Evolutionary conservation across 2,113 vertebrate species (phyloP).

Genomic region (Lagenorhynchus albirostris): DNA sequence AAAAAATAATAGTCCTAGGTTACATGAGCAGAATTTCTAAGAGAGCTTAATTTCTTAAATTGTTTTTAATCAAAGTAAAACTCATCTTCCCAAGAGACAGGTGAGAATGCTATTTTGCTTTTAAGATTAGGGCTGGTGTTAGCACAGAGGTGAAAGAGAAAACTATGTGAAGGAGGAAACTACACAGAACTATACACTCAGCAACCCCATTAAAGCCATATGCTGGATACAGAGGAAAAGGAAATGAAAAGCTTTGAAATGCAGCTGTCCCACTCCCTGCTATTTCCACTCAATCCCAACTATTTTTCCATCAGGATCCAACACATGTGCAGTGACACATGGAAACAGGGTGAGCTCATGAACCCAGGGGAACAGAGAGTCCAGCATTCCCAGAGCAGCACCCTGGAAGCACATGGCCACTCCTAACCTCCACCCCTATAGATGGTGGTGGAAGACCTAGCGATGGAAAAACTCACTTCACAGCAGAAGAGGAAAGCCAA

Average conservation of each 20-base stretch:
- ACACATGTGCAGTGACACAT: constrained; percentile 39
- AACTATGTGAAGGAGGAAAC: neutral
- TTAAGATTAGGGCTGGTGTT: neutral
- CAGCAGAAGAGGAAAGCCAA: constrained; percentile 10
- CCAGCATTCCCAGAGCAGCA: constrained; percentile 26
- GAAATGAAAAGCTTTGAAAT: constrained; percentile 59
- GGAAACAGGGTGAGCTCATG: constrained; percentile 71
- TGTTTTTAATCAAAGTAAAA: constrained; percentile 28
- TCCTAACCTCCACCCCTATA: neutral
- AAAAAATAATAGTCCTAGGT: neutral
- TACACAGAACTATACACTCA: neutral
- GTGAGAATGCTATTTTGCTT: neutral
- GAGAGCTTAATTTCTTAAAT: neutral
- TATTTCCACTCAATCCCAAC: constrained; percentile 65
- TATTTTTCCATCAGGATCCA: constrained; percentile 57
- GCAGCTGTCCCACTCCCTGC: constrained; percentile 58
- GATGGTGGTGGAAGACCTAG: neutral
- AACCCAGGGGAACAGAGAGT: constrained; percentile 14
- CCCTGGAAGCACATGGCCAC: constrained; percentile 34
- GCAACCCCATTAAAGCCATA: neutral
- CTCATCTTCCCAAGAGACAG: neutral
- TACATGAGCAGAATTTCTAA: neutral
- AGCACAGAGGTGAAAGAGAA: neutral
- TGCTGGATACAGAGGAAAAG: constrained; percentile 33
- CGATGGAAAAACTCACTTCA: constrained; percentile 44